phyloP scores from a whole-genome alignment of 1,140 invertebrate genomes.

The Hirudo medicinalis region DNA sequence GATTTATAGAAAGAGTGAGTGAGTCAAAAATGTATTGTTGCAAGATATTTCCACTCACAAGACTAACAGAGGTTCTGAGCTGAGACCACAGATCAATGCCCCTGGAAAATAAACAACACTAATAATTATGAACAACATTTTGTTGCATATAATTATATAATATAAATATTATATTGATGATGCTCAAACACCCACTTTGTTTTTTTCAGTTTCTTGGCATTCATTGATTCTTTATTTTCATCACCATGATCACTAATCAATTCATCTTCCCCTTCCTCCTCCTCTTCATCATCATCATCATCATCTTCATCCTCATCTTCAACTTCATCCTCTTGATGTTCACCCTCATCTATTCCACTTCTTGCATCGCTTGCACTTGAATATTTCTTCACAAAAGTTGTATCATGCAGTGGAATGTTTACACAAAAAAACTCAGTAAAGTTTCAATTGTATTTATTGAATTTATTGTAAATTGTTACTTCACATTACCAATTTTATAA shows the following conservation, averaged over 20 bases:
- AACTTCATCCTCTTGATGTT: background rate
- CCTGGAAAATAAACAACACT: too few relatives aligned
- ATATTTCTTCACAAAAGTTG: background rate
- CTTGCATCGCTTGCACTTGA: background rate
- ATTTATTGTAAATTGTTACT: background rate
- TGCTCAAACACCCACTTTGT: background rate
- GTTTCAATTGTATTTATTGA: background rate
- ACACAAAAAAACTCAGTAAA: background rate
- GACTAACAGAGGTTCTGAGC: too few relatives aligned
- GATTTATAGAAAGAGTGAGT: too few relatives aligned
- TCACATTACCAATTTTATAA: too few relatives aligned
- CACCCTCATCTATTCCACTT: background rate
- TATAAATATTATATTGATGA: too few relatives aligned
- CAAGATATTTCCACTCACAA: too few relatives aligned
- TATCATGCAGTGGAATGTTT: too few relatives aligned
- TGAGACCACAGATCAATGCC: too few relatives aligned
- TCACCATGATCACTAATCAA: background rate
- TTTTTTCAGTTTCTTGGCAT: background rate
- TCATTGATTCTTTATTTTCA: constrained; percentile 7
- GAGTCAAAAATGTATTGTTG: too few relatives aligned
- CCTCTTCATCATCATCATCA: background rate
- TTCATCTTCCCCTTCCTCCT: background rate
- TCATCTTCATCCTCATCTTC: constrained; percentile 3
- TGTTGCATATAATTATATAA: too few relatives aligned
- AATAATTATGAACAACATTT: too few relatives aligned